Conservation (phyloP, 2,797 vertebrate genomes). For the Centropyge bicolor region DNA sequence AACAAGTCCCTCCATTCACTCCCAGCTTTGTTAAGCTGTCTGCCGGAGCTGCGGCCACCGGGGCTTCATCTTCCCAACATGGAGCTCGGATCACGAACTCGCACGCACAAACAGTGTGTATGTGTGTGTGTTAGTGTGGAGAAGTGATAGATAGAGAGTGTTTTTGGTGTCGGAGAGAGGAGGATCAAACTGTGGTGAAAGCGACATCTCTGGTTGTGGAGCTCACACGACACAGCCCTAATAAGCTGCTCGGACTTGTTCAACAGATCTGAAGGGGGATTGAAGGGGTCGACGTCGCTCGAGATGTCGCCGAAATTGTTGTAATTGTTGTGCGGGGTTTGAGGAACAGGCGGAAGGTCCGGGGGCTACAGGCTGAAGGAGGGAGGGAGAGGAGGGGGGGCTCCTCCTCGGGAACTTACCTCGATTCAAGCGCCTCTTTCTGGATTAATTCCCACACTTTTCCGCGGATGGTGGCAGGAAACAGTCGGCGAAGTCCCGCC, state of each 20-base stretch:
- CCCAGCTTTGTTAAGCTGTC: constrained; percentile 87
- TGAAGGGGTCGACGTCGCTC: neutral
- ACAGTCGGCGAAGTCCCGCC: constrained; percentile 64
- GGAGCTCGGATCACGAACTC: too few species aligned
- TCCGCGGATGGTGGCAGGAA: constrained; percentile 56
- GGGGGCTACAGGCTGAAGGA: constrained; percentile 40
- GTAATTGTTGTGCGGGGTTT: constrained; percentile 42
- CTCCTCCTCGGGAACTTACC: constrained; percentile 82
- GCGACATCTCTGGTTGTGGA: constrained; percentile 57
- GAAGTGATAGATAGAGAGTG: constrained; percentile 24
- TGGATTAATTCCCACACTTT: constrained; percentile 75
- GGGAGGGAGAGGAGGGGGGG: constrained; percentile 13
- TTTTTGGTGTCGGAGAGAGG: constrained; percentile 37
- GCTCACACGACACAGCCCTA: constrained; percentile 31
- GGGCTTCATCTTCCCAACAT: constrained; percentile 2
- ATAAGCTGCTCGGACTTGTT: constrained; percentile 59
- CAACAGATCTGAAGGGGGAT: neutral
- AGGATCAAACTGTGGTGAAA: constrained; percentile 61
- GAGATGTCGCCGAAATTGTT: constrained; percentile 13
- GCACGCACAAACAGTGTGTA: too few species aligned
- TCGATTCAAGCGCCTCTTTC: constrained; percentile 71
- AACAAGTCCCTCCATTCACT: constrained; percentile 90
- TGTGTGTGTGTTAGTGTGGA: neutral
- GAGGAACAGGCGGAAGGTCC: constrained; percentile 66
- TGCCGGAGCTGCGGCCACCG: constrained; percentile 45